Base-by-base conservation (phyloP, 2,797 vertebrate genomes). In the Coreius guichenoti region DNA sequence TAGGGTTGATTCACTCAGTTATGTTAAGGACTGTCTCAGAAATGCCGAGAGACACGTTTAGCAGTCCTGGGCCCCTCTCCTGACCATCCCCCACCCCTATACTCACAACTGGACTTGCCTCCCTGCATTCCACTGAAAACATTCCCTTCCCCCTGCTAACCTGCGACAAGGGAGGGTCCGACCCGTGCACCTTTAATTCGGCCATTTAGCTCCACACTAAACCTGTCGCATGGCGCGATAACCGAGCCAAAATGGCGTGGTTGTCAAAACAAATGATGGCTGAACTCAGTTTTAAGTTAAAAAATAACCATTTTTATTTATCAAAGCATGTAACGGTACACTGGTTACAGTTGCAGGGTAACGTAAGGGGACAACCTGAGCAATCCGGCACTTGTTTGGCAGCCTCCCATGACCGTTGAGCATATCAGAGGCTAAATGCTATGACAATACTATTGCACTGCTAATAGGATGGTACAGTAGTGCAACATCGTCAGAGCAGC, bases 361-460 rank as follows among this genome's bases (percentile, higher is more conserved):
- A 70, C 0, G 13, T 49, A 26, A 74, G 17, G 56, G 54, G 39
- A 47, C 11, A 11, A 39, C 33, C 80, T 26, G 23, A 26, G 36
- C 4, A 33, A 65, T 75, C 12, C 4, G 54, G 33, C 54, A 54
- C 31, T 75, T 65, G 83, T 61, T 63, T 69, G 31, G 17, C 45
- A 58, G 49, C 21, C 17, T 45, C 61, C 33, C 23, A n/a, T 70
- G 61, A 36, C 21, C 4, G 69, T 29, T 36, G 85, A 85, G 26
- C 88, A 87, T 86, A 88, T 89, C 94, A 89, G 92, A 90, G 94
- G 95, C 93, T 96, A 95, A 96, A 97, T 97, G 98, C 98, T 99
- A 98, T 99, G 98, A 99, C 98, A 97, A 98, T 98, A 97, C 97
- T 97, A 98, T 99, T 99, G 98, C 98, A 98, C 98, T 99, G 97